Conservation (phyloP, 2,888 invertebrate species). For the Euproctis similis region DNA sequence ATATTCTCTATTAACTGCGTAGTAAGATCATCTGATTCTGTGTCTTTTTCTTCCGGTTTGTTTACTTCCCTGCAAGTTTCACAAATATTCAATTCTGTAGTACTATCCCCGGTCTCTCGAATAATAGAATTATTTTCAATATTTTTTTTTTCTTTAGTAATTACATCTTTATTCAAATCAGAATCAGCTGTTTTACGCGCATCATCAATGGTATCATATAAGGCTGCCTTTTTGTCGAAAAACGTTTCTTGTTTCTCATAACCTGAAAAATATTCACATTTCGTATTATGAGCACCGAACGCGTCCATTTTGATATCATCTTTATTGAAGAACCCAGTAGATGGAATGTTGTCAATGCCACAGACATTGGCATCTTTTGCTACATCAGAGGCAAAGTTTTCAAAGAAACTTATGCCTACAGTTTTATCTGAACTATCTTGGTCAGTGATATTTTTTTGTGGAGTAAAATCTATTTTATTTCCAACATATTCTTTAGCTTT, state of each 20-base stretch:
- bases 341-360: neutral
- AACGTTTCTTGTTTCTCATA: neutral
- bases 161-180: conserved; percentile 2
- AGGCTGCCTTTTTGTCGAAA: neutral
- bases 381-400: conserved; percentile 16
- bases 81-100: conserved; percentile 49
- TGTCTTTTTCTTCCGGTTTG: conserved; percentile 38
- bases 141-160: conserved; percentile 3
- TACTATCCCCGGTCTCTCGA: conserved; percentile 14
- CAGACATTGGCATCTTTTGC: conserved; percentile 4
- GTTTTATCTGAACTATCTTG: conserved; percentile 16
- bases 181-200: conserved; percentile 1
- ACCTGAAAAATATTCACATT: conserved; percentile 1
- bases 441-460: conserved; percentile 20
- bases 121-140: conserved; percentile 2
- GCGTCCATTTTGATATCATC: neutral
- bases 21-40: conserved; percentile 44
- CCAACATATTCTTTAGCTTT: conserved; percentile 24
- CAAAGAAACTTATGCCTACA: conserved; percentile 27
- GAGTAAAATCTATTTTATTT: conserved; percentile 10
- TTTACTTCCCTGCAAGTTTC: conserved; percentile 56
- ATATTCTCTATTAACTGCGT: conserved; percentile 59
- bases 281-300: conserved; percentile 1
- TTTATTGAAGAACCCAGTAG: neutral
- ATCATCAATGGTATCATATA: conserved; percentile 5